These are phyloP conservation scores for Dipus sagitta DNA, from an alignment of 2,797 vertebrate species.

Conservation along the genomic window DNA sequence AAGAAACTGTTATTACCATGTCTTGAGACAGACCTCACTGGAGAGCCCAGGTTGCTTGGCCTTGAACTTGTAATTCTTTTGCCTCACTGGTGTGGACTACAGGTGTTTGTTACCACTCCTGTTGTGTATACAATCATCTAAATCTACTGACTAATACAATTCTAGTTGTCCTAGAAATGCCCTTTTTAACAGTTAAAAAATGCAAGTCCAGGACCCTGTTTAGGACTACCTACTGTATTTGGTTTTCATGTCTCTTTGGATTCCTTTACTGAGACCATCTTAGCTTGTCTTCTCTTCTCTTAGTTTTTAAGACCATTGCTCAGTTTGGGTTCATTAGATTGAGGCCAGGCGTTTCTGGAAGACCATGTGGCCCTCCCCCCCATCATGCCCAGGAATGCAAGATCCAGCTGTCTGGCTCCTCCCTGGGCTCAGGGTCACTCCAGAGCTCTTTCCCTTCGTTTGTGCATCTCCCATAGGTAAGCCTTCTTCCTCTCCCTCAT, in stretches of 20 bases:
- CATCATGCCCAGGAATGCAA: rapidly evolving
- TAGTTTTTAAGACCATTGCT: neutral
- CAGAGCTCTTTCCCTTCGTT: neutral
- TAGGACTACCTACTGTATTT: neutral
- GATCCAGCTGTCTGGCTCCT: neutral
- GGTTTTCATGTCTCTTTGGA: neutral
- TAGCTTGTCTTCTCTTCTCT: neutral
- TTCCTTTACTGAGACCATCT: conserved; percentile 11
- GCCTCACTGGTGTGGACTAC: neutral
- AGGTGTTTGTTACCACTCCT: neutral
- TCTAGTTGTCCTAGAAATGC: neutral
- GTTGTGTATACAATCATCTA: neutral
- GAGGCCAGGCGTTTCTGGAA: rapidly evolving
- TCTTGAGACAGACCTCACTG: neutral
- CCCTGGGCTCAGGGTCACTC: neutral
- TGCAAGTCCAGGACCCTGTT: neutral
- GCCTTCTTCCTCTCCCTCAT: neutral
- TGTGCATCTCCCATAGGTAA: neutral
- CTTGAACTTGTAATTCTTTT: neutral
- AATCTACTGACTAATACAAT: conserved; percentile 8
- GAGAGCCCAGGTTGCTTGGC: neutral
- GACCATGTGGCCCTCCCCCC: neutral
- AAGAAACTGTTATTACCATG: neutral
- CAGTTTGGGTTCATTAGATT: neutral
- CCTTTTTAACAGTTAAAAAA: neutral